These are phyloP conservation scores for Physocephala rufipes DNA, from an alignment of 2,888 invertebrate species.

Conservation along the genomic window DNA sequence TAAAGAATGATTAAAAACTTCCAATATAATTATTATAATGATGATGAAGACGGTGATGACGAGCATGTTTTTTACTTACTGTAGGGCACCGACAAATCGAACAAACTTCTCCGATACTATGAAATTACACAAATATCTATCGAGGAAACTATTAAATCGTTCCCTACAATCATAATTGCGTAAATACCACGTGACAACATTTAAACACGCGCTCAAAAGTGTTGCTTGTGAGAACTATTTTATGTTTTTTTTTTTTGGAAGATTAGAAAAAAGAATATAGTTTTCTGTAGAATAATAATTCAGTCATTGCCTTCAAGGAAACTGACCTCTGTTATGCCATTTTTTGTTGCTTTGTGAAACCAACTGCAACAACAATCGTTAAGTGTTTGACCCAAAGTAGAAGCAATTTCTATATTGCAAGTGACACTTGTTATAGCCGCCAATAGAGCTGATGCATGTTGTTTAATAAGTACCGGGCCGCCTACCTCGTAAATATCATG, in stretches of 20 bases:
- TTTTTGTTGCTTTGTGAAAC: slow-evolving; percentile 58
- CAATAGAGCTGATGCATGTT: slow-evolving; percentile 64
- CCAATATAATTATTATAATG: too few species aligned
- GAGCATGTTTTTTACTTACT: slow-evolving; percentile 49
- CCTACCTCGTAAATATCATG: slow-evolving; percentile 60
- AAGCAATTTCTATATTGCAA: slow-evolving; percentile 54
- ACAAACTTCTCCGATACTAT: slow-evolving; percentile 54
- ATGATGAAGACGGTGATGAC: neutral
- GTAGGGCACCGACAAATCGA: slow-evolving; percentile 51
- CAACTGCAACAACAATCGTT: slow-evolving; percentile 63
- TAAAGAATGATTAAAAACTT: neutral
- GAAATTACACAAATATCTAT: slow-evolving; percentile 58
- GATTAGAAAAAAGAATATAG: neutral
- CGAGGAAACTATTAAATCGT: slow-evolving; percentile 53
- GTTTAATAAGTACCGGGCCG: slow-evolving; percentile 60
- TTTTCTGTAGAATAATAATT: too few species aligned
- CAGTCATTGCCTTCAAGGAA: neutral
- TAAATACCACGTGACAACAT: slow-evolving; percentile 56
- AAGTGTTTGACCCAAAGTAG: slow-evolving; percentile 53
- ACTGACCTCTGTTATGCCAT: slow-evolving; percentile 57
- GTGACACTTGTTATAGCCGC: slow-evolving; percentile 55
- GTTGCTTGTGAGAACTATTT: slow-evolving; percentile 63
- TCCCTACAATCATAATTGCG: slow-evolving; percentile 46
- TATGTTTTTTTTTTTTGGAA: too few species aligned
- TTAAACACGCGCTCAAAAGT: slow-evolving; percentile 56